phyloP scores from a whole-genome alignment of 1,140 invertebrate genomes.

The Pseudobourletiella spinata region DNA sequence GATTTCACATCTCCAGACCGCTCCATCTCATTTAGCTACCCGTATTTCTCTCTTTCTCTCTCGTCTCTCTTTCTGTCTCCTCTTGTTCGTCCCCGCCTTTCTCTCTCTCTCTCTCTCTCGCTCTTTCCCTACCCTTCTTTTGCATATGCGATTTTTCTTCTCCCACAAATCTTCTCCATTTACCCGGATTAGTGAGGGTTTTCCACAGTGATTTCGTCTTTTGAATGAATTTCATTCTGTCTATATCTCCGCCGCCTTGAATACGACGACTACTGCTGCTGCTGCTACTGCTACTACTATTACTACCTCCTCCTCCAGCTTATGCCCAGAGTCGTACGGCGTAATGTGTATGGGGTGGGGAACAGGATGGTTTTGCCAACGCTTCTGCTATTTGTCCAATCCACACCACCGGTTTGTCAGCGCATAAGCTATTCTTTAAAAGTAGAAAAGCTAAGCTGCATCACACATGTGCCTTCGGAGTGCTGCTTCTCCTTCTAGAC shows the following conservation, averaged over 20 bases:
- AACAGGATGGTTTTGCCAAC: background rate
- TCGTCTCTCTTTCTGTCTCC: background rate
- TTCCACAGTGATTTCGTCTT: constrained; percentile 10
- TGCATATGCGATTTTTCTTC: constrained; percentile 9
- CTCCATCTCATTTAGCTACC: constrained; percentile 23
- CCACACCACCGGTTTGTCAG: constrained; percentile 9
- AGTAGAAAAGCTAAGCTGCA: background rate
- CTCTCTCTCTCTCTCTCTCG: background rate
- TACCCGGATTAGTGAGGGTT: constrained; percentile 1
- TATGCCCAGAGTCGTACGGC: background rate
- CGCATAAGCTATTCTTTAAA: background rate
- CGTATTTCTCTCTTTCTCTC: constrained; percentile 3
- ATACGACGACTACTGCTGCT: background rate
- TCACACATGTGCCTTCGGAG: background rate
- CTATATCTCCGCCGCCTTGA: background rate
- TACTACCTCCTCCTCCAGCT: background rate
- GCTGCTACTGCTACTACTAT: background rate
- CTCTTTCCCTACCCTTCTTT: background rate
- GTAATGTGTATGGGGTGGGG: background rate
- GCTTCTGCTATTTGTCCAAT: constrained; percentile 4
- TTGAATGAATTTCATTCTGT: constrained; percentile 5
- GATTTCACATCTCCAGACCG: constrained; percentile 30
- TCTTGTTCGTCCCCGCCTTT: background rate
- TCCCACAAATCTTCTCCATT: background rate
- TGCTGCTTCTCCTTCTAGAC: background rate